Conservation (phyloP, 1,140 invertebrate species). For the Stenopsyche tienmushanensis region DNA sequence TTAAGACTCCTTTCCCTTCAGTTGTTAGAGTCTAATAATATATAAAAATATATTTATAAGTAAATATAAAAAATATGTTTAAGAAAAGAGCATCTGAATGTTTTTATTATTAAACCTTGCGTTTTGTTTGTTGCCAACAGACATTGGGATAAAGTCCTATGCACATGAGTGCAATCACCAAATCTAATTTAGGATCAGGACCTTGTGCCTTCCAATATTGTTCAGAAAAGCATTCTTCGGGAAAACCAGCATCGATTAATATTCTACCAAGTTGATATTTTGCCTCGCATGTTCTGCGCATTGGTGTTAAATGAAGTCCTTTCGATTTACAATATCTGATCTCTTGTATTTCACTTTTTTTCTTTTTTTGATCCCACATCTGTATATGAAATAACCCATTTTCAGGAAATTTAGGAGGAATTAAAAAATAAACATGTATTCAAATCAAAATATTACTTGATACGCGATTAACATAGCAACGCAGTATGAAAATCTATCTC, state of each 20-base stretch:
- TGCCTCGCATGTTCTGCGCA: constrained; percentile 88
- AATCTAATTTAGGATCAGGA: constrained; percentile 79
- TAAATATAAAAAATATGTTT: background rate
- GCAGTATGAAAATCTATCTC: constrained; percentile 88
- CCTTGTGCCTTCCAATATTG: constrained; percentile 73
- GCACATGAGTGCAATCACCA: constrained; percentile 81
- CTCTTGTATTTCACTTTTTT: constrained; percentile 78
- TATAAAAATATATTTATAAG: constrained; percentile 6
- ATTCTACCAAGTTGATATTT: constrained; percentile 88
- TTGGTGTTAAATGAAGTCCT: constrained; percentile 82
- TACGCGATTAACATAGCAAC: constrained; percentile 93
- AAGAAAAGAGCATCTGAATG: background rate
- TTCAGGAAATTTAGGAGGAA: background rate
- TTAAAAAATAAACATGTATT: background rate
- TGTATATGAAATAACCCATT: background rate
- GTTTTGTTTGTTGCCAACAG: constrained; percentile 92
- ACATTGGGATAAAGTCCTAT: constrained; percentile 97
- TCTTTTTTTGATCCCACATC: constrained; percentile 75
- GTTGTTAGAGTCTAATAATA: constrained; percentile 79
- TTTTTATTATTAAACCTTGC: constrained; percentile 66
- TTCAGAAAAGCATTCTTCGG: constrained; percentile 79
- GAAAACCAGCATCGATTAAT: constrained; percentile 79
- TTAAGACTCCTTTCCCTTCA: constrained; percentile 89
- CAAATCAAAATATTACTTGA: constrained; percentile 53
- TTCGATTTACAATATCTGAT: constrained; percentile 87